Base-by-base conservation (phyloP, 2,888 invertebrate genomes). In the Drosophila cracens region DNA sequence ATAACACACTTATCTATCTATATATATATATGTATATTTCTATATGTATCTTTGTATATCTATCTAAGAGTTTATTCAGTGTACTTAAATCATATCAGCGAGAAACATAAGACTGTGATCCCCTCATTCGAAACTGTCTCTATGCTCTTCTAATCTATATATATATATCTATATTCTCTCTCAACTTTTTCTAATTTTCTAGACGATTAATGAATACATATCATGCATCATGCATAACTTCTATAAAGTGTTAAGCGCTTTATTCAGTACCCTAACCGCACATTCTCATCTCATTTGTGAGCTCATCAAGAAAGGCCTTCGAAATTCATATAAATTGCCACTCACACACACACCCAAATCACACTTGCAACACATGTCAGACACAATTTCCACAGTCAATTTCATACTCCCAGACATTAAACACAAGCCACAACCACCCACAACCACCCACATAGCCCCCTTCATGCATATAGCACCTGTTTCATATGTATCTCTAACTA, bases 121-220 rank as follows among this genome's bases (percentile, higher is more conserved):
- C 31, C 49, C 27, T n/a, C 70, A 74, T 70, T 65, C 77, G 40
- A 76, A 77, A 65, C 83, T 89, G 62, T 85, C 76, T 90, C 83
- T 90, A 81, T 87, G 82, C 87, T 90, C 82, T 90, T 90, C 90
- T 92, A 91, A 92, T 91, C 85, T 91, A 73, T 81, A 73, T 87
- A 77, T 82, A 80, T 88, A 82, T 91, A 76, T 25, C 25, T 25
- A 25, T 88, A 79, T 85, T 82, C 91, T 89, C 91, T 92, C 90
- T 91, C 79, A 82, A 87, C 87, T 86, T 83, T 91, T 88, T 92
- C 92, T 90, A 83, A 91, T 91, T 92, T 92, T 92, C 91, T 92
- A 92, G 92, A 93, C 92, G 93, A 92, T 84, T 91, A 91, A 91
- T 88, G 90, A 90, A 82, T 82, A 86, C 81, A 85, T 86, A 76